Evolutionary conservation across 1,140 invertebrate genomes (phyloP).

Genomic region (Aleiodes sp.): DNA sequence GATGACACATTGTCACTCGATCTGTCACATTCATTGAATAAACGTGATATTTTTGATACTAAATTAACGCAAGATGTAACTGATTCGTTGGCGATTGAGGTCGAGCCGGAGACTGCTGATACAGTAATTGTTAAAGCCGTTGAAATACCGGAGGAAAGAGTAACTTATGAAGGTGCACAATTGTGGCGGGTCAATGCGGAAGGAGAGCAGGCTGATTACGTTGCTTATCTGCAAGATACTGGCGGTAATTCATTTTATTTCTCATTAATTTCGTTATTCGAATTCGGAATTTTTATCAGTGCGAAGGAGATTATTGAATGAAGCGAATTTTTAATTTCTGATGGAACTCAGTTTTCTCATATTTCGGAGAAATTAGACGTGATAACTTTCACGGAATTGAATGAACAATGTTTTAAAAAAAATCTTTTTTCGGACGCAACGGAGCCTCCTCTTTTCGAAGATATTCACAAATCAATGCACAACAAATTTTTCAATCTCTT

Average conservation of each 20-base stretch:
- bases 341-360: too few species aligned
- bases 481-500: too few species aligned
- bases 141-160: slow-evolving; percentile 52
- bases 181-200: slow-evolving; percentile 62
- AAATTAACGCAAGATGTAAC: not conserved
- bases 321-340: too few species aligned
- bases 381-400: too few species aligned
- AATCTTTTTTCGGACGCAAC: too few species aligned
- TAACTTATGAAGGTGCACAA: slow-evolving; percentile 67
- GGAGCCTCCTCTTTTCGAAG: too few species aligned
- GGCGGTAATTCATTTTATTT: slow-evolving; percentile 47
- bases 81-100: slow-evolving; percentile 36
- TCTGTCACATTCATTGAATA: not conserved
- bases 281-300: not conserved
- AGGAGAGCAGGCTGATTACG: slow-evolving; percentile 55
- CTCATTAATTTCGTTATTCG: not conserved
- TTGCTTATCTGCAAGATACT: slow-evolving; percentile 61
- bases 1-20: not conserved
- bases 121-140: slow-evolving; percentile 48
- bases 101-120: slow-evolving; percentile 36
- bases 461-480: too few species aligned
- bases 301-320: not conserved
- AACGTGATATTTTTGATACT: not conserved
- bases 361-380: too few species aligned
- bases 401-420: too few species aligned